Evolutionary conservation across 2,888 invertebrate genomes (phyloP).

Genomic region (Orthosia gracilis): DNA sequence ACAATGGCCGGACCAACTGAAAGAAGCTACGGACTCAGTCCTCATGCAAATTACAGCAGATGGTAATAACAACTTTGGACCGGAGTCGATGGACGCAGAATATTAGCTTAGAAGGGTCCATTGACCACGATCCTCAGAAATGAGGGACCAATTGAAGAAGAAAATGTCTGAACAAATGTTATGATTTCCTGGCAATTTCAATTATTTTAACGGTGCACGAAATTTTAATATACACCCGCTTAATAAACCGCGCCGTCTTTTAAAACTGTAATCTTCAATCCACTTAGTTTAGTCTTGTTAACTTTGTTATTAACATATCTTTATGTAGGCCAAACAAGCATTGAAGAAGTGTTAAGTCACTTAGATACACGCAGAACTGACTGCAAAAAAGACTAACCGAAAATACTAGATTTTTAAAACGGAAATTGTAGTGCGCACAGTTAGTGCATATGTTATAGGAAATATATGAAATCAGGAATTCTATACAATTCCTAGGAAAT

Average conservation of each 20-base stretch:
- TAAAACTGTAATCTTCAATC: slow-evolving; percentile 42
- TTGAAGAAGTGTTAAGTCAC: slow-evolving; percentile 42
- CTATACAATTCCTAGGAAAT: too few species aligned
- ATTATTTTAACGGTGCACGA: background rate
- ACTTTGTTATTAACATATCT: slow-evolving; percentile 45
- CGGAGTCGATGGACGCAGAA: too few species aligned
- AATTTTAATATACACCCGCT: background rate
- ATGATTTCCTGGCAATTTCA: background rate
- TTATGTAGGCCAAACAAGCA: slow-evolving; percentile 40
- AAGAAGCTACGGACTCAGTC: too few species aligned
- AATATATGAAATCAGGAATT: too few species aligned
- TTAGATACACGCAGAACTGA: slow-evolving; percentile 31
- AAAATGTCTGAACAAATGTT: background rate
- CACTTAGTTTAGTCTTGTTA: slow-evolving; percentile 38
- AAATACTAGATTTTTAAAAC: slow-evolving; percentile 31
- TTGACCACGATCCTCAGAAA: too few species aligned
- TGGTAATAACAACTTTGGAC: too few species aligned
- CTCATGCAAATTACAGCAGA: too few species aligned
- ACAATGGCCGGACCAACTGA: too few species aligned
- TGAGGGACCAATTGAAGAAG: too few species aligned
- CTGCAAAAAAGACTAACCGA: slow-evolving; percentile 12
- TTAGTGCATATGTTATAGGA: too few species aligned
- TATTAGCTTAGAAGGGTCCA: too few species aligned
- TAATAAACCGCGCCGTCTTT: slow-evolving; percentile 19
- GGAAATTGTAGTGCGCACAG: background rate